Percentiles rank a stretch among this genome's conserved stretches.
Conservation (phyloP, 2,888 invertebrate genomes). For the Pristionchus mayeri region DNA sequence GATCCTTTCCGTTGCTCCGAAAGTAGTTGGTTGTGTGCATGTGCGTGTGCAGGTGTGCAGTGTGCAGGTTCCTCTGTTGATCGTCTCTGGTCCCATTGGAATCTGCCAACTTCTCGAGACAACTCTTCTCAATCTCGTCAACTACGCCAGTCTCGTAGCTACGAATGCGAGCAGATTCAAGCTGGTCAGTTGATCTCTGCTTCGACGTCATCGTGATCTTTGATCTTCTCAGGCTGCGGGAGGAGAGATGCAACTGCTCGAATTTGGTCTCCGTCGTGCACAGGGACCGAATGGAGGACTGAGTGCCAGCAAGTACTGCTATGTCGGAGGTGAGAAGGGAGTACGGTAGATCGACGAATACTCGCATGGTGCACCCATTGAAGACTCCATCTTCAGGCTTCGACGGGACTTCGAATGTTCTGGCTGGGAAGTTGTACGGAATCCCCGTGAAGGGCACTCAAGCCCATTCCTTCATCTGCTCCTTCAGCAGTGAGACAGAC, state of each 20-base stretch:
- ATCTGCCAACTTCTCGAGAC: conserved; percentile 96
- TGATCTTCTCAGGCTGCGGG: conserved; percentile 81
- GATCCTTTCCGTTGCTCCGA: too few species aligned
- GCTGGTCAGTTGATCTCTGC: conserved; percentile 79
- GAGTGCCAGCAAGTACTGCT: conserved; percentile 97
- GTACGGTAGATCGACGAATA: not conserved
- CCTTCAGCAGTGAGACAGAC: conserved; percentile 81
- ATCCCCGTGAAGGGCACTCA: conserved; percentile 98
- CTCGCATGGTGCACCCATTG: not conserved
- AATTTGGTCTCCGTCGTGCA: conserved; percentile 95
- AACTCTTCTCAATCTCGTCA: conserved; percentile 91
- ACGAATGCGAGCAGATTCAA: conserved; percentile 98
- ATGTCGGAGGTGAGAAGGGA: conserved; percentile 84
- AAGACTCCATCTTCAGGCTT: conserved; percentile 83
- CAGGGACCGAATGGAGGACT: conserved; percentile 98
- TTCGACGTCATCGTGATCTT: not conserved
- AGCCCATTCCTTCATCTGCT: conserved; percentile 97
- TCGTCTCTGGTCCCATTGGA: conserved; percentile 95
- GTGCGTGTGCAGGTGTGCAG: too few species aligned
- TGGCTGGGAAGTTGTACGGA: conserved; percentile 95
- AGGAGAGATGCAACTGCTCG: conserved; percentile 90
- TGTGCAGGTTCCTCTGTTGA: conserved; percentile 87
- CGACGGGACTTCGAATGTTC: conserved; percentile 97
- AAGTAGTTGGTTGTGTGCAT: too few species aligned
- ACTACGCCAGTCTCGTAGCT: conserved; percentile 87